Evolutionary conservation across 2,888 invertebrate genomes (phyloP), one percentile per base, ranked within the genome.

Genomic region (Thelaira solivaga): DNA sequence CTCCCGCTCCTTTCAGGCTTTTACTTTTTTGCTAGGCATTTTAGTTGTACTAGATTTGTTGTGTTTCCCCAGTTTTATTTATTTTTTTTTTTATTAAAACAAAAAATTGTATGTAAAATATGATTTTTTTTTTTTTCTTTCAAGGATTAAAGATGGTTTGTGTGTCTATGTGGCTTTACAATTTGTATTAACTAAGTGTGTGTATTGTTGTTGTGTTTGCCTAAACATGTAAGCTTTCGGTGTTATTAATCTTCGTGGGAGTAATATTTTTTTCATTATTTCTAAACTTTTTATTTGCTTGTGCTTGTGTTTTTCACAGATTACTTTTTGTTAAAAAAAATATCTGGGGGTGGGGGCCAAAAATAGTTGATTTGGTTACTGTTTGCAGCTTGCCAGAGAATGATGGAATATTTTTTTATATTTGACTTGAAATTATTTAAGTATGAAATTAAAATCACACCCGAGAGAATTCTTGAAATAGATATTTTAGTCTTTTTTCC

Each of bases 401-500:
- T 78, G 69, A 78, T 78, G 78, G 31, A 78, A 78, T 71, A 74
- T 78, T 64, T 83, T n/a, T 82, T 83, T 84, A 86, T 85, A 61
- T 71, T 74, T 74, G 78, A 78, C 73, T 78, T 64, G 78, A 61
- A 47, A 57, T 85, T 86, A 86, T 86, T 87, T 88, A 85, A 85
- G 87, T 88, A 88, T 88, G 88, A 88, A 88, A 88, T 88, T 88
- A 88, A 88, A 88, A 88, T 88, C 88, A 88, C 88, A 88, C 88
- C 86, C 88, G 80, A 82, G 88, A 86, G 88, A 85, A n/a, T 57
- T 83, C 22, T n/a, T n/a, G n/a, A 2, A 62, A 31, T 49, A 51
- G n/a, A 57, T 29, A 26, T 68, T 43, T 51, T 26, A 31, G 36
- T n/a, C n/a, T n/a, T n/a, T n/a, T n/a, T n/a, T n/a, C n/a, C n/a